A percentile compares a stretch with the other conserved stretches of the same genome.
These are phyloP conservation scores for Tiliqua scincoides DNA, from an alignment of 2,113 vertebrate species.

Conservation along the genomic window DNA sequence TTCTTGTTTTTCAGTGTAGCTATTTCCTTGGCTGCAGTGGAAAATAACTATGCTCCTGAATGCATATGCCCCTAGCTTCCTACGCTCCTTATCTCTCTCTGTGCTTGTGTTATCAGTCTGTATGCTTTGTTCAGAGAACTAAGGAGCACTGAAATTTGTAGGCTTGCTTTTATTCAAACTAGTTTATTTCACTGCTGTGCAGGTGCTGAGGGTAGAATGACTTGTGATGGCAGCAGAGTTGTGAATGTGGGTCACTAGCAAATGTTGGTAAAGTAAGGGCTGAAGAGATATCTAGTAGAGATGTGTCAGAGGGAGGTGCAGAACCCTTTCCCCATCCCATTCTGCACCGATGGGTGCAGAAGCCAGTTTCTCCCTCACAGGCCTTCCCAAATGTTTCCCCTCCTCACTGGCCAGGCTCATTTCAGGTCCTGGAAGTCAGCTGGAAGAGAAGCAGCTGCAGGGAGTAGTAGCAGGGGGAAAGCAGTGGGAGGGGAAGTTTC, in stretches of 20 bases:
- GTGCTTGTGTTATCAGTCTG: not conserved
- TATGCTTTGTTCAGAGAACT: not conserved
- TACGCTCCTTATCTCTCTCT: not conserved
- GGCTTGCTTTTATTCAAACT: not conserved
- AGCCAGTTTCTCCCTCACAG: not conserved
- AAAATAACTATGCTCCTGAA: conserved; percentile 1
- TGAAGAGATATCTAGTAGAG: not conserved
- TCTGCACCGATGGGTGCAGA: too few relatives aligned
- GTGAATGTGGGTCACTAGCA: not conserved
- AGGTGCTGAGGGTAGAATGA: not conserved
- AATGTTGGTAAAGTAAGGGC: not conserved
- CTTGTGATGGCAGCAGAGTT: not conserved
- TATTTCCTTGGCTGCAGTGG: conserved; percentile 4
- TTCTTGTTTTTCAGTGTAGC: not conserved
- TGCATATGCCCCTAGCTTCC: too few relatives aligned
- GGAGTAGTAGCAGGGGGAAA: not conserved
- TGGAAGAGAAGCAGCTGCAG: not conserved
- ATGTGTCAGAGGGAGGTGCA: not conserved
- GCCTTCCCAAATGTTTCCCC: not conserved
- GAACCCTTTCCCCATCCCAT: not conserved
- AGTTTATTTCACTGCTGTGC: not conserved
- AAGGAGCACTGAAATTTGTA: not conserved
- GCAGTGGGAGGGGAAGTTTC: not conserved
- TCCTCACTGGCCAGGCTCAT: not conserved
- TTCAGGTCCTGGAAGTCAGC: not conserved